These are phyloP conservation scores for Phoxinus phoxinus DNA, from an alignment of 2,113 vertebrate genomes.

Conservation along the genomic window DNA sequence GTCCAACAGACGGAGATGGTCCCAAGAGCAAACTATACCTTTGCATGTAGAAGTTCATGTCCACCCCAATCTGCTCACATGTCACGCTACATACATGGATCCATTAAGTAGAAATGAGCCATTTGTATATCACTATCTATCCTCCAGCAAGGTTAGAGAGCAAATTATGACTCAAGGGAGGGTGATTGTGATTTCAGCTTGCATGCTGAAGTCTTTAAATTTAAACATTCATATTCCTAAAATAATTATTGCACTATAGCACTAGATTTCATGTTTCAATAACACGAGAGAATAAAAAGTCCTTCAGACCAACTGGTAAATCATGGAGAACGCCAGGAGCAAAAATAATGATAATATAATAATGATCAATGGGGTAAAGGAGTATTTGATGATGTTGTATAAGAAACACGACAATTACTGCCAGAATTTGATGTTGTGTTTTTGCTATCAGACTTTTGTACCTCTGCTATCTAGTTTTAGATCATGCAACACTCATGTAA, in stretches of 20 bases:
- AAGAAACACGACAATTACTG: background rate
- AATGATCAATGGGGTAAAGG: background rate
- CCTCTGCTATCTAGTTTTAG: background rate
- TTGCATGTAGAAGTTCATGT: constrained; percentile 1
- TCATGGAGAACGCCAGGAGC: background rate
- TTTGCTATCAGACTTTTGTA: background rate
- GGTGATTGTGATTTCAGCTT: background rate
- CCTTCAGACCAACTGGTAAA: background rate
- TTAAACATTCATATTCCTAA: background rate
- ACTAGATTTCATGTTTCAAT: background rate
- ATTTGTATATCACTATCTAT: constrained; percentile 4
- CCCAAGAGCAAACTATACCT: background rate
- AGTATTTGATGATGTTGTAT: background rate
- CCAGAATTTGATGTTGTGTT: background rate
- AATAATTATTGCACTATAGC: background rate
- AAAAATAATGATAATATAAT: too few species aligned
- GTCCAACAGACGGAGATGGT: background rate
- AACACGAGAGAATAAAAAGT: background rate
- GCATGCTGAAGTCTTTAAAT: constrained; percentile 1
- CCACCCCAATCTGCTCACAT: constrained; percentile 15
- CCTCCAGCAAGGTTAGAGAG: background rate
- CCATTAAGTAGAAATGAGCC: constrained; percentile 31
- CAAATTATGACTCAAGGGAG: background rate
- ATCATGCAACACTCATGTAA: constrained; percentile 12
- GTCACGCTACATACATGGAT: background rate